Base-by-base conservation (phyloP, 2,797 vertebrate genomes). In the Apogon talboti region DNA sequence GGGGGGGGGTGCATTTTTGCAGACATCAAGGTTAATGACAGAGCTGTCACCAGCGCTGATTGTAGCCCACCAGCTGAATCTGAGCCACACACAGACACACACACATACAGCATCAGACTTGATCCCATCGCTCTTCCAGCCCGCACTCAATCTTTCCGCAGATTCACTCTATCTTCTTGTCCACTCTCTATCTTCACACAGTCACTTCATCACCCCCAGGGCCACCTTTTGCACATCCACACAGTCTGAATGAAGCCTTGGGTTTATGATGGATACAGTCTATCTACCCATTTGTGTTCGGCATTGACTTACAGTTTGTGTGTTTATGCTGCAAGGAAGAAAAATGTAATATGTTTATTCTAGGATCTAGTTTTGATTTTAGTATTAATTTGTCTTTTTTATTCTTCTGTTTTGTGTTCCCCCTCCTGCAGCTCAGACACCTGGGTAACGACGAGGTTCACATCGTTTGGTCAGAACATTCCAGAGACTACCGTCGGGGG, bases 371-470 rank as follows among this genome's bases (percentile, higher is more conserved):
- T 57, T 68, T 65, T 55, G 11, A 50, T 64, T 56, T 9, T 8
- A 11, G 16, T 33, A 18, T 76, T 65, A 11, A 55, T 42, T 49
- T 43, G 4, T 62, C 19, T 37, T 37, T 37, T 38, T 11, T 38
- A 8, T 24, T 55, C 7, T 24, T 48, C 6, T 28, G 12, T 38
- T 48, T 35, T 5, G 18, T 46, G 24, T 11, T 5, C 24, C 6
- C 24, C 24, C 6, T 5, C 1, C 19, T 3, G 52, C 94, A 99
- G 98, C 95, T 99, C 82, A 97, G 98, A 90, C 98, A 99, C 94
- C 95, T 99, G 93, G 98, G 98, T 89, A 99, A 99, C 79, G 98
- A 99, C 1, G 98, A 99, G 91, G 96, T 99, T 79, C 98, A 99
- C 91, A 95, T 99, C 12, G 96, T 99, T 89, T 99, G 98, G 98